Evolutionary conservation across 2,113 vertebrate species (phyloP), one percentile per base, ranked within the genome.

Genomic region (Epinephelus cyanopodus): DNA sequence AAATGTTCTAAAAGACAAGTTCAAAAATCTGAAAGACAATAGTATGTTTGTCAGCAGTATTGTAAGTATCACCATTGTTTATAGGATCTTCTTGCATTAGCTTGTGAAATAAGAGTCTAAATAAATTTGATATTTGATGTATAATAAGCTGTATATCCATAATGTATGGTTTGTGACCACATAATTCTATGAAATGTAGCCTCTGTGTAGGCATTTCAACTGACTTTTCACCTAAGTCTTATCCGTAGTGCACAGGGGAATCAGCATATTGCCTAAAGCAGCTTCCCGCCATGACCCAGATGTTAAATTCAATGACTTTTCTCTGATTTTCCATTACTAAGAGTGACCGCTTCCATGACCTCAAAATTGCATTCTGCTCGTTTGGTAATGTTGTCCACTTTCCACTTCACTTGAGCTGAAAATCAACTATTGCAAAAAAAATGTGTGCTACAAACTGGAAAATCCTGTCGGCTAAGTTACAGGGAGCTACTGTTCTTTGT

Each of bases 301-400:
- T 73, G 74, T 72, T 84, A 53, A 75, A 84, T 84, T 88, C 68
- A 73, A 62, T 58, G 61, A 50, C 52, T 84, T 81, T 53, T 45
- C 25, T 47, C 53, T 2, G 0, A 65, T 73, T 77, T 82, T 74
- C 63, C 48, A 69, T 83, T 70, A 70, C 74, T 27, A 33, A 29
- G 10, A 37, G 2, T 4, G 17, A 69, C 52, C 2, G 3, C 21
- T 61, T 79, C 57, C 61, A 67, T 37, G 27, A 73, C 57, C 57
- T 74, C 27, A 39, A 54, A 77, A 27, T 9, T 23, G 37, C 12
- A 9, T n/a, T 58, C 3, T 2, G 12, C 25, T 53, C 50, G 42
- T 83, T 77, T 75, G 33, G 66, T 65, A 75, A 68, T 18, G n/a
- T 15, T 10, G 39, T 61, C 37, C 37, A 15, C 15, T 19, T 57